Base-by-base conservation (phyloP, 2,797 vertebrate genomes). In the Caiman crocodilus region DNA sequence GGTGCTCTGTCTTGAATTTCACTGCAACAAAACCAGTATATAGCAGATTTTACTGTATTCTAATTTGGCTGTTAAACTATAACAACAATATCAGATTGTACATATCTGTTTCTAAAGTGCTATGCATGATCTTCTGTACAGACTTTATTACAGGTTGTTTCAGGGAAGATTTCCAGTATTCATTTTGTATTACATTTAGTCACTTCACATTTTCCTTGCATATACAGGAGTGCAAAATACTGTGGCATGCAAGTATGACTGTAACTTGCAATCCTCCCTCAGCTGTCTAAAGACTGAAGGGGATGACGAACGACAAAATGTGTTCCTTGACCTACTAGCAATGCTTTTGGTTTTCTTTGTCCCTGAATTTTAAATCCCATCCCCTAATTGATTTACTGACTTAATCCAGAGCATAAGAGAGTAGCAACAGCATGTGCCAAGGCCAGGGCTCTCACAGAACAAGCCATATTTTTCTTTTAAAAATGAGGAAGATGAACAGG, bases 281-380 rank as follows among this genome's bases (percentile, higher is more conserved):
- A 77, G 0, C 79, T 85, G 9, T 56, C n/a, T 30, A 65, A 82
- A 90, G 42, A 74, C n/a, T 74, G 13, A 65, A 42, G 79, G 28
- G 3, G 16, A 76, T 78, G 88, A 73, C 76, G 79, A 71, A 73
- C 76, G 79, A 71, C 26, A 93, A 28, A 63, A 92, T 67, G 50
- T 80, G 80, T 71, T 84, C 61, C 2, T 2, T 84, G 23, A 93
- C 73, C 32, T 60, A 26, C 32, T 50, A 14, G 35, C 16, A 32
- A 8, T 81, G 76, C 35, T 17, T 86, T 79, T 80, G 58, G 25
- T 5, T 60, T 7, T 56, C 63, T 59, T 59, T 79, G 61, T 86
- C n/a, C 77, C 76, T 82, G 25, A 32, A 87, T 91, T 91, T 92
- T 83, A 61, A 32, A 74, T 89, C 84, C 20, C 65, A 17, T 84